Percentiles rank a stretch among this genome's conserved stretches.
Conservation (phyloP, 1,140 invertebrate genomes). For the Phortica variegata region DNA sequence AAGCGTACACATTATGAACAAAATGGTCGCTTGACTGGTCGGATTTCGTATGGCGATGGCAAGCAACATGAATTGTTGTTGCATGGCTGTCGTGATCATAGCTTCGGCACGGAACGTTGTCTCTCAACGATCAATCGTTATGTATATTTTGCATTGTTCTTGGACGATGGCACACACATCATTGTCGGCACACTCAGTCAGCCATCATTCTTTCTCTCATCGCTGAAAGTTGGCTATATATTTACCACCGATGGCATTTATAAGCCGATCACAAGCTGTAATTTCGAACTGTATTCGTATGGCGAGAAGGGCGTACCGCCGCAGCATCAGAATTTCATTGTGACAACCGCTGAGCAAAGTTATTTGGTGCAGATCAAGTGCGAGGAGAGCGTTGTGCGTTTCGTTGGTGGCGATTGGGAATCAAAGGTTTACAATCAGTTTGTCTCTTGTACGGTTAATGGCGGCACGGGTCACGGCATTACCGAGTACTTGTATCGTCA, state of each 20-base stretch:
- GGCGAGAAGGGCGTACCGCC: slow-evolving; percentile 46
- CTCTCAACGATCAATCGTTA: slow-evolving; percentile 50
- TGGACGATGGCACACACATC: slow-evolving; percentile 49
- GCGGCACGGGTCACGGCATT: slow-evolving; percentile 39
- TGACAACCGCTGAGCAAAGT: slow-evolving; percentile 25
- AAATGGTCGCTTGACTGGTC: slow-evolving; percentile 24
- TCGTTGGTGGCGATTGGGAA: slow-evolving; percentile 46
- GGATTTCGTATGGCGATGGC: slow-evolving; percentile 11
- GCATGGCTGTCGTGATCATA: slow-evolving; percentile 41
- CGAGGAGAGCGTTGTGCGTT: slow-evolving; percentile 33
- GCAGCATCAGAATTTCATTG: slow-evolving; percentile 48
- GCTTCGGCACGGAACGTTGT: slow-evolving; percentile 49
- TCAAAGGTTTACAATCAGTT: slow-evolving; percentile 53
- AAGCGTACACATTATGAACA: slow-evolving; percentile 48
- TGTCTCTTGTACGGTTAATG: slow-evolving; percentile 45
- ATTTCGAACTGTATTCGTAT: slow-evolving; percentile 49
- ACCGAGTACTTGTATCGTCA: slow-evolving; percentile 46
- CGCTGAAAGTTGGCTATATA: slow-evolving; percentile 46
- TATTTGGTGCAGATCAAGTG: slow-evolving; percentile 45
- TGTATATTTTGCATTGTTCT: slow-evolving; percentile 45
- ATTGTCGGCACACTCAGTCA: slow-evolving; percentile 49
- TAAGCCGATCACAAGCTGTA: slow-evolving; percentile 39
- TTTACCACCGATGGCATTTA: slow-evolving; percentile 30
- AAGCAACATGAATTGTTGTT: slow-evolving; percentile 5
- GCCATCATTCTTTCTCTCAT: slow-evolving; percentile 47